A percentile compares a stretch with the other conserved stretches of the same genome.
phyloP scores from a whole-genome alignment of 2,113 vertebrate genomes.

The Phrynosoma platyrhinos region DNA sequence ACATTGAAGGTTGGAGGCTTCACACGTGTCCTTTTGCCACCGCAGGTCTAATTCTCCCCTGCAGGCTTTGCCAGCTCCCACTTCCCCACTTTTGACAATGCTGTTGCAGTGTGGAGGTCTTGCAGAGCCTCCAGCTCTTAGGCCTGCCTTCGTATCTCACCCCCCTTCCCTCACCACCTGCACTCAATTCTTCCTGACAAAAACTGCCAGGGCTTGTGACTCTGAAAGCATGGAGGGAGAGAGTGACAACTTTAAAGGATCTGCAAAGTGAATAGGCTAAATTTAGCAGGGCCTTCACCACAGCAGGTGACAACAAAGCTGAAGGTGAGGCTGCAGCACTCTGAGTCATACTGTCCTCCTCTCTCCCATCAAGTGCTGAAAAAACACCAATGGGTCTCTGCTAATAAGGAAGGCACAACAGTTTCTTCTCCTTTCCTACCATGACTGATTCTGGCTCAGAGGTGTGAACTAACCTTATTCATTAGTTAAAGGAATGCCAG shows the following conservation, averaged over 20 bases:
- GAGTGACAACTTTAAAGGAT: background rate
- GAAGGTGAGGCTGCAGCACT: background rate
- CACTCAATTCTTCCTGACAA: background rate
- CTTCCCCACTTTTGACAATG: background rate
- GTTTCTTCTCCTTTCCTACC: background rate
- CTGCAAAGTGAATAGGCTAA: background rate
- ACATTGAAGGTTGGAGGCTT: background rate
- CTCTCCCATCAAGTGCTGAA: background rate
- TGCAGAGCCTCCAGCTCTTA: conserved; percentile 18
- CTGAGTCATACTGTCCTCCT: background rate
- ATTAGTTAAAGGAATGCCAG: background rate
- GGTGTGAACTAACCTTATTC: background rate
- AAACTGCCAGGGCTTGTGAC: conserved; percentile 20
- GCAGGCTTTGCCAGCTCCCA: conserved; percentile 33
- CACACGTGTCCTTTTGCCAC: conserved; percentile 15
- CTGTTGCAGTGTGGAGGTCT: conserved; percentile 8
- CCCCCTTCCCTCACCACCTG: background rate
- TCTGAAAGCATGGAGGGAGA: background rate
- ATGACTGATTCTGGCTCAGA: background rate
- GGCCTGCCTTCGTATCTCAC: background rate
- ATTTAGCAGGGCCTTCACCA: background rate
- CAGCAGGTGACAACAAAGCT: rapidly evolving
- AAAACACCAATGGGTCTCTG: background rate
- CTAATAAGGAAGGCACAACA: too few relatives aligned
- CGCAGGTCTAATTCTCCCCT: background rate